Base-by-base conservation (phyloP, 2,113 vertebrate genomes). In the Thinocorus orbignyianus region DNA sequence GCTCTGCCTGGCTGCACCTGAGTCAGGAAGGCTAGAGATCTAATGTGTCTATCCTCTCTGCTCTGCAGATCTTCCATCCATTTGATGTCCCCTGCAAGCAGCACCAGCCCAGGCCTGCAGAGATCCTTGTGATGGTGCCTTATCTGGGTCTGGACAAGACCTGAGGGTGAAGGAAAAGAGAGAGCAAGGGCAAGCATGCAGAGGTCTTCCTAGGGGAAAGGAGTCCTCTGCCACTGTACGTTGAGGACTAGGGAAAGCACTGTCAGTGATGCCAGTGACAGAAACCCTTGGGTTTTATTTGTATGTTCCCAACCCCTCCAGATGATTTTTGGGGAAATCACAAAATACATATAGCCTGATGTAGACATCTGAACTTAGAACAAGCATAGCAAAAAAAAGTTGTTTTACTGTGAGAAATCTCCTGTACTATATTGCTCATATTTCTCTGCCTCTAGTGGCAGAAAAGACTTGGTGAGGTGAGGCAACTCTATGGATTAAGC, bases 41-140 rank as follows among this genome's bases (percentile, higher is more conserved):
- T 33, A 37, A 39, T 0, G 5, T 49, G 28, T 16, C 19, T 23
- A 35, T 9, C 4, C 5, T 15, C 11, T 58, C 42, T 46, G 30
- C 37, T 65, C 62, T 80, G 26, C 74, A 69, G 20, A 39, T 33
- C 73, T 86, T 46, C n/a, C 31, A 39, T 51, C 18, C 30, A 4
- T 82, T 55, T 0, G 0, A 17, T 13, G 3, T n/a, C 6, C 3
- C 12, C 20, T 39, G 11, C 25, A 60, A 60, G 11, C 20, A 76
- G 26, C 6, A 26, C 7, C 30, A 52, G 69, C 17, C 18, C 48
- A 66, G 48, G 22, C n/a, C 52, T 71, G 11, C 3, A 1, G 14
- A 17, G 14, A 57, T 42, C 30, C 58, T 81, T 66, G 33, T 10
- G 33, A 28, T 48, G 13, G 7, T 48, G 37, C 70, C 26, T 72